Evolutionary conservation across 2,113 vertebrate species (phyloP), one percentile per base, ranked within the genome.

Genomic region (Labrus mixtus): DNA sequence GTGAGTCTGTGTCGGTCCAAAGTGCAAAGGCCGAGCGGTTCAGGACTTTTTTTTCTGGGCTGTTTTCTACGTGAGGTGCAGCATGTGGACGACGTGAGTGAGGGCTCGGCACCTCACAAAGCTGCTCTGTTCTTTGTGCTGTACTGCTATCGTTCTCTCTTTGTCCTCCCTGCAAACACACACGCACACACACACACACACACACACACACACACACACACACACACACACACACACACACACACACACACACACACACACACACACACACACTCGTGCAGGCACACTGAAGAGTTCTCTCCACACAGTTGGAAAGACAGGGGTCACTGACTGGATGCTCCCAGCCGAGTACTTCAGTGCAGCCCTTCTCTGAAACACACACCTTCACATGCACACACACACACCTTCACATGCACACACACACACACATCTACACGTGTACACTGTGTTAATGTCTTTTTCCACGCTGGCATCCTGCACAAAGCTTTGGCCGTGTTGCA

Each of bases 251-350:
- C 78, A 79, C 65, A 55, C 81, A 68, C 82, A 58, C 64, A 73
- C 84, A 54, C 73, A 70, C 64, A 67, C 76, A 68, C 60, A 78
- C 82, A 68, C 73, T 25, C 55, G 45, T 22, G 23, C 83, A 81
- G 43, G 36, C 86, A 87, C 82, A 68, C 79, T 73, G 79, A 81
- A 87, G 84, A 88, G 73, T 86, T 88, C 76, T 87, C 80, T 80
- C 83, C 75, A 87, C 91, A 83, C 92, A 90, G 90, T 92, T 88
- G 90, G 93, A 87, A 72, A 87, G 91, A 81, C 90, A 89, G 87
- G 92, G 93, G 92, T 95, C 92, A 90, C 79, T 90, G 90, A 90
- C 87, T 91, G 85, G 90, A 90, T 84, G 91, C 89, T 91, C 91
- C 89, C 91, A 89, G 75, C 91, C 85, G 87, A 89, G 90, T 64